Base-by-base conservation (phyloP, 2,797 vertebrate species). In the Helarctos malayanus region DNA sequence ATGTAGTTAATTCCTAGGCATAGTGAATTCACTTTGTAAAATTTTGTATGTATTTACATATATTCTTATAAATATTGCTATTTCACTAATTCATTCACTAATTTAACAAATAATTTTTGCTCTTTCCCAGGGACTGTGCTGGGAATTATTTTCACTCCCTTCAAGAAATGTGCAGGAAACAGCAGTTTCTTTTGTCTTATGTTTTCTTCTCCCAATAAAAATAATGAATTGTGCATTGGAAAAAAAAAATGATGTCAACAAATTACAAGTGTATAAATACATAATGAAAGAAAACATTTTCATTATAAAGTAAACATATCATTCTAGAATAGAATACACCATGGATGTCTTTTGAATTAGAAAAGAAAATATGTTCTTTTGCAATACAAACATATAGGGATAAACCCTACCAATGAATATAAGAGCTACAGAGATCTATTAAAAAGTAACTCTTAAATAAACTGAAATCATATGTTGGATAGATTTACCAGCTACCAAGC, bases 181-280 rank as follows among this genome's bases (percentile, higher is more conserved):
- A 83, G 14, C 8, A 73, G 5, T 10, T 69, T 59, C 19, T 91
- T 97, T 41, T 84, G 6, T 71, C 49, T 85, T 73, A 23, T 32
- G 57, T 45, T 94, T 94, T 87, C 35, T 95, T 87, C 32, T 96
- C 8, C 65, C 68, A 56, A 81, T 88, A 86, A 90, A 88, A 94
- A 81, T 87, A 93, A 68, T 68, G 18, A 92, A 73, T 91, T 84
- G 4, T 47, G 5, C 14, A 87, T 68, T 35, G 18, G 11, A 84
- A 63, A 80, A 59, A 79, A 85, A 59, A 91, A 19, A 90, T 47
- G 23, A 7, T 81, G 27, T 94, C 35, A 89, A 89, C 45, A 81
- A 79, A 89, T 73, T 65, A 79, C 81, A 85, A 54, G 65, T 56
- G 12, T 41, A 80, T 65, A 69, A 79, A 81, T 93, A 59, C 8